Conservation (phyloP, 2,888 invertebrate genomes). For the Eristalis tenax region DNA sequence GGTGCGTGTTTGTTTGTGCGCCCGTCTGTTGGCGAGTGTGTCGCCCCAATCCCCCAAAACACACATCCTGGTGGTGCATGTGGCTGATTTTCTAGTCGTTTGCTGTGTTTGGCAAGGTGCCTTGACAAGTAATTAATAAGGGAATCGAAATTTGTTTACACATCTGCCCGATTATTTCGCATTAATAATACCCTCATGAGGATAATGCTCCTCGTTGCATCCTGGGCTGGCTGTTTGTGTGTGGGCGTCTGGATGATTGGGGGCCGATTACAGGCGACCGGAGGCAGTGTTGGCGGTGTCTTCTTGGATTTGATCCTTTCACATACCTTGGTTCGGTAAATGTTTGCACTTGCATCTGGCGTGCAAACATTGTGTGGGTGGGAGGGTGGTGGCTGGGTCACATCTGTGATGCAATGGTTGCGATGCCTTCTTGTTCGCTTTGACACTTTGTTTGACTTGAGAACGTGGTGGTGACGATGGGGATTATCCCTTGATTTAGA, state of each 20-base stretch:
- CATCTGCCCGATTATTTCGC: slow-evolving; percentile 75
- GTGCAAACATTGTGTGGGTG: slow-evolving; percentile 45
- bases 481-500: slow-evolving; percentile 38
- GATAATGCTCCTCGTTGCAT: slow-evolving; percentile 45
- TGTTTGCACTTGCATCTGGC: slow-evolving; percentile 58
- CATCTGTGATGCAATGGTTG: slow-evolving; percentile 55
- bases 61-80: slow-evolving; percentile 71
- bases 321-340: slow-evolving; percentile 55
- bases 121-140: slow-evolving; percentile 76
- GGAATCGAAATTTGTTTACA: slow-evolving; percentile 75
- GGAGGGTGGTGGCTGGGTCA: neutral
- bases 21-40: neutral
- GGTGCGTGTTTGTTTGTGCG: neutral
- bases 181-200: slow-evolving; percentile 74
- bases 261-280: no score
- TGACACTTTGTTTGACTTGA: slow-evolving; percentile 41
- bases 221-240: neutral
- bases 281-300: no score
- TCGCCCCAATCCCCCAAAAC: slow-evolving; percentile 46
- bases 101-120: slow-evolving; percentile 74
- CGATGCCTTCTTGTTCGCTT: slow-evolving; percentile 19
- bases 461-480: slow-evolving; percentile 7
- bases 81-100: slow-evolving; percentile 70
- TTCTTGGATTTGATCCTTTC: no score
- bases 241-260: neutral